phyloP scores from a whole-genome alignment of 1,140 invertebrate genomes.

The Lepidotrigona ventralis region DNA sequence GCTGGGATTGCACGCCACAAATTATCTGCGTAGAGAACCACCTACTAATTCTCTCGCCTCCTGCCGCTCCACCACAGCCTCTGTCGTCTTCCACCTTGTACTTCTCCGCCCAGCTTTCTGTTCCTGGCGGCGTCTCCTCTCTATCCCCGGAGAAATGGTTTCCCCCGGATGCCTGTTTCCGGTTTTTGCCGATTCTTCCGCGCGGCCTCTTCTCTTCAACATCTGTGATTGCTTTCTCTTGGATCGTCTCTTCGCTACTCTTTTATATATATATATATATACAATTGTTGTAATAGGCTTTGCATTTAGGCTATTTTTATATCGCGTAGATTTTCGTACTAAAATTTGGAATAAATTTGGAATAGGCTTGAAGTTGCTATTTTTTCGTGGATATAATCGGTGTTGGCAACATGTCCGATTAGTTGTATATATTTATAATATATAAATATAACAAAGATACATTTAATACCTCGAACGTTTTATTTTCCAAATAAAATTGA shows the following conservation, averaged over 20 bases:
- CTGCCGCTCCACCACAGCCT: conserved; percentile 1
- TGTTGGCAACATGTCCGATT: no score
- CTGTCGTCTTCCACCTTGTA: conserved; percentile 32
- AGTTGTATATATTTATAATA: no score
- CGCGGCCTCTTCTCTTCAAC: neutral
- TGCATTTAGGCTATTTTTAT: neutral
- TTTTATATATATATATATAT: no score
- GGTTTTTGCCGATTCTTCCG: neutral
- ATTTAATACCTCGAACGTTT: no score
- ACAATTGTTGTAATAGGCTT: neutral
- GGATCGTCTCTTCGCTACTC: neutral
- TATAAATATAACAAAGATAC: no score
- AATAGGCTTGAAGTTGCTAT: no score
- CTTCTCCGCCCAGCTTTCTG: conserved; percentile 33
- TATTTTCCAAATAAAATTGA: no score
- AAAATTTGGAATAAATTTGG: no score
- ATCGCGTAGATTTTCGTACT: neutral
- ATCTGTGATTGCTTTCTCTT: neutral
- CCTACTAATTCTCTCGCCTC: conserved; percentile 59
- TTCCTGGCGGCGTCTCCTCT: conserved; percentile 8
- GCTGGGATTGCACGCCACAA: conserved; percentile 63
- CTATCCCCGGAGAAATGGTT: conserved; percentile 2
- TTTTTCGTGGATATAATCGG: no score
- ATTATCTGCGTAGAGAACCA: conserved; percentile 63
- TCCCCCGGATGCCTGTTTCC: neutral